A percentile compares a stretch with the other conserved stretches of the same genome.
phyloP scores from a whole-genome alignment of 2,888 invertebrate genomes.

The Heteromyza rotundicornis region DNA sequence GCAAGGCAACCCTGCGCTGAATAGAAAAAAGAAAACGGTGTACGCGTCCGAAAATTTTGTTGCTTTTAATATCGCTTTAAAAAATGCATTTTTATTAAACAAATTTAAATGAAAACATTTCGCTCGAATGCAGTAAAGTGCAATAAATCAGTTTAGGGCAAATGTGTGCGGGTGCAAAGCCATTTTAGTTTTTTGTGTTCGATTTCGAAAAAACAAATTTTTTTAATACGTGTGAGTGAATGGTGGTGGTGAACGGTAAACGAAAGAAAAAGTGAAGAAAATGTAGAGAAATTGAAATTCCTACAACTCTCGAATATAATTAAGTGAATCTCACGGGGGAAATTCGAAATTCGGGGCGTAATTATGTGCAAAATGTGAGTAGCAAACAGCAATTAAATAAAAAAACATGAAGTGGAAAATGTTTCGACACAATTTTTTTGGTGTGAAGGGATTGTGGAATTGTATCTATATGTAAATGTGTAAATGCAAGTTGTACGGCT shows the following conservation, averaged over 20 bases:
- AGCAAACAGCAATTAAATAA: not conserved
- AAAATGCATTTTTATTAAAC: slow-evolving; percentile 34
- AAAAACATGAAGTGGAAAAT: too few species aligned
- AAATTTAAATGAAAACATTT: slow-evolving; percentile 20
- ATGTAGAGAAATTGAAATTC: slow-evolving; percentile 3
- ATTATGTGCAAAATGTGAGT: slow-evolving; percentile 6
- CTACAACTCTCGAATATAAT: not conserved
- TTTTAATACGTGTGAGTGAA: not conserved
- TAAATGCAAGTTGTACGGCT: too few species aligned
- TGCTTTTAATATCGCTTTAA: slow-evolving; percentile 31
- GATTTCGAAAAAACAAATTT: not conserved
- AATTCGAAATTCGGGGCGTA: slow-evolving; percentile 1
- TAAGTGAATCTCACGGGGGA: slow-evolving; percentile 3
- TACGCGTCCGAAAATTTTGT: slow-evolving; percentile 33
- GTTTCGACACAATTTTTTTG: too few species aligned
- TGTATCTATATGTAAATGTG: too few species aligned
- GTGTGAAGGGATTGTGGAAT: too few species aligned
- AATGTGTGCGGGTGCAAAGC: not conserved
- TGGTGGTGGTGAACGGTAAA: not conserved
- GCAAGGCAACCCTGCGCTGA: slow-evolving; percentile 15
- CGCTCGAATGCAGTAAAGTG: slow-evolving; percentile 23
- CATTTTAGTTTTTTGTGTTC: not conserved
- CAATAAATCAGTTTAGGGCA: slow-evolving; percentile 16
- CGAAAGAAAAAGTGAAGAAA: slow-evolving; percentile 5
- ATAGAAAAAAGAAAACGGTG: slow-evolving; percentile 35